phyloP scores from a whole-genome alignment of 2,797 vertebrate species.

The Channa striata region DNA sequence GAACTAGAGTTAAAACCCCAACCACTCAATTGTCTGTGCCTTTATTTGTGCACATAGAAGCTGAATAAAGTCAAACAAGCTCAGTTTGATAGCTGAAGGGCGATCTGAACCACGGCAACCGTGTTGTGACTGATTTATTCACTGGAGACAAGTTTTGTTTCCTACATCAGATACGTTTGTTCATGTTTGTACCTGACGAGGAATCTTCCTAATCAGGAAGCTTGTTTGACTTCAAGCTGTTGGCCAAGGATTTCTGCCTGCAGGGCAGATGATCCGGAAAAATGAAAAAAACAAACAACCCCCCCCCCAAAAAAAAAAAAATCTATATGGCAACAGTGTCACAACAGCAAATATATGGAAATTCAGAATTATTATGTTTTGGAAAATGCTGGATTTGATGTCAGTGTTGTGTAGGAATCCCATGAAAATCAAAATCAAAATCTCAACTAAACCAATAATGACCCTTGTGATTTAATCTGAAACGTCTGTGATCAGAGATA shows the following conservation, averaged over 20 bases:
- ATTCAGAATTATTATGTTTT: conserved; percentile 1
- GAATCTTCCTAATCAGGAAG: conserved; percentile 9
- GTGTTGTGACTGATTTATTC: conserved; percentile 3
- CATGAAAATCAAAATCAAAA: background rate
- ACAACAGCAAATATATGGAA: background rate
- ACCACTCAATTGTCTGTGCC: background rate
- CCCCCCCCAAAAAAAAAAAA: too few species aligned
- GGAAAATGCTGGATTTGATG: conserved; percentile 3
- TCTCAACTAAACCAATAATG: conserved; percentile 9
- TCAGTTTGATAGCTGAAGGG: background rate
- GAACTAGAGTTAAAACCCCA: conserved; percentile 4
- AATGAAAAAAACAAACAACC: conserved; percentile 3
- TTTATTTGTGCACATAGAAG: conserved; percentile 1
- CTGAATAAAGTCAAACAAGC: background rate
- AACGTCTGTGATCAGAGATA: conserved; percentile 34
- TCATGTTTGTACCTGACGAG: conserved; percentile 50
- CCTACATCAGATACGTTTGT: conserved; percentile 19
- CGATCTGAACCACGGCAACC: background rate
- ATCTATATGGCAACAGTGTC: conserved; percentile 1
- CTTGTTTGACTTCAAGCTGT: conserved; percentile 26
- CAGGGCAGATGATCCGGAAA: background rate
- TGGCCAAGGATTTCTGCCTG: conserved; percentile 1
- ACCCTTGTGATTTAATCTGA: conserved; percentile 29
- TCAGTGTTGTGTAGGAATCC: background rate
- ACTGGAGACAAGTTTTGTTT: background rate